These are phyloP conservation scores for Castor canadensis DNA, from an alignment of 2,113 vertebrate species.

Conservation along the genomic window DNA sequence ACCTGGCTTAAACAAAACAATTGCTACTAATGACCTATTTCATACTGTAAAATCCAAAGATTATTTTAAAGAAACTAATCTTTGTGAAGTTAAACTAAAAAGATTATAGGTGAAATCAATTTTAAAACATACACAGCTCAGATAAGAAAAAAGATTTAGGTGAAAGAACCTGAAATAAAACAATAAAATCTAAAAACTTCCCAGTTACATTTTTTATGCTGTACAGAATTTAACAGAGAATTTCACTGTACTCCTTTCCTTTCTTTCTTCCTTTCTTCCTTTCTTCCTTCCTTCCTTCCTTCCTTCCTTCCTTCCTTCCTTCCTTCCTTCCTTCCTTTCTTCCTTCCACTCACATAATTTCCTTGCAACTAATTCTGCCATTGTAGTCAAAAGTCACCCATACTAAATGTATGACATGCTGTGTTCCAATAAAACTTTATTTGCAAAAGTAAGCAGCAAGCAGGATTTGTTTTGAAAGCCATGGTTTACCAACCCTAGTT, in stretches of 20 bases:
- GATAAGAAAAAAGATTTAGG: not conserved
- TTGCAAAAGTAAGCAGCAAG: not conserved
- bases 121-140: not conserved
- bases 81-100: not conserved
- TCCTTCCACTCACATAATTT: too few relatives aligned
- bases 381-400: not conserved
- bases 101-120: not conserved
- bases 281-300: accelerated
- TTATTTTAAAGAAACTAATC: not conserved
- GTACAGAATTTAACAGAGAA: not conserved
- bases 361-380: not conserved
- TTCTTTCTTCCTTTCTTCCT: accelerated
- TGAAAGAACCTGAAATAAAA: not conserved
- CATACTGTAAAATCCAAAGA: not conserved
- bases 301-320: too few relatives aligned
- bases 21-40: not conserved
- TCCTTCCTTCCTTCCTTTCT: not conserved
- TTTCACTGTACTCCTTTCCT: not conserved
- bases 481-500: not conserved
- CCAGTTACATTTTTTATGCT: not conserved
- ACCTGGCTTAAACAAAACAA: not conserved
- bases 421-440: slow-evolving; percentile 8
- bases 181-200: not conserved
- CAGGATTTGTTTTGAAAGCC: not conserved
- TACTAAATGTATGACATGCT: not conserved